Evolutionary conservation across 2,797 vertebrate genomes (phyloP), one percentile per base, ranked within the genome.

Genomic region (Miichthys miiuy): DNA sequence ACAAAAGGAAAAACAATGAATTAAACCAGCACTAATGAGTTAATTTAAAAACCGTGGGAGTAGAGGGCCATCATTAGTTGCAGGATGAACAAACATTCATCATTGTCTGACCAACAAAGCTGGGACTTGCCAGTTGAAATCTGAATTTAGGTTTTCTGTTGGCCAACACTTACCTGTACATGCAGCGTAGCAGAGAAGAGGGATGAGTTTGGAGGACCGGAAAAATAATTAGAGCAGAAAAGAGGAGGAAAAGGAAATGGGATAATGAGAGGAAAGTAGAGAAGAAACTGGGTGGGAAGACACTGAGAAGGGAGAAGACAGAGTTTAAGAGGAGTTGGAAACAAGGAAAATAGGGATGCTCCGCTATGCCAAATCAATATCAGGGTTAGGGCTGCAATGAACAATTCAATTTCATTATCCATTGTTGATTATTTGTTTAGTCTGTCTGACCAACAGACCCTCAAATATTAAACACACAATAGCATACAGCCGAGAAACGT

Each of bases 1-100:
- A 67, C 2, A 5, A 77, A 62, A 48, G 25, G n/a, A 44, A 72
- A 77, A 69, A 75, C 62, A 81, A 75, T 58, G 44, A 54, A 75
- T 71, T 48, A 75, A 83, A 64, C 14, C 3, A 9, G 11, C 51
- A 66, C 12, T 47, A 55, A 71, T 18, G 23, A 70, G 56, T 77
- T 81, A 3, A 75, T 87, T 83, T 30, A 65, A 70, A 70, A 75
- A 42, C 11, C 3, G 25, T 25, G 27, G 56, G 3, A 54, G 63
- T 47, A 7, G 54, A 63, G 18, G 55, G 6, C 34, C 13, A 0
- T 72, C 56, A 79, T 50, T 21, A 27, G 50, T 25, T 41, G n/a
- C 64, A 47, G 55, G 18, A 64, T 50, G 68, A 73, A 48, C 55
- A 62, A 55, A 13, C 13, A 54, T 72, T 76, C 27, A 51, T 60